Percentiles rank a stretch among this genome's conserved stretches.
Evolutionary conservation across 2,113 vertebrate species (phyloP).

Genomic region (Egretta garzetta): DNA sequence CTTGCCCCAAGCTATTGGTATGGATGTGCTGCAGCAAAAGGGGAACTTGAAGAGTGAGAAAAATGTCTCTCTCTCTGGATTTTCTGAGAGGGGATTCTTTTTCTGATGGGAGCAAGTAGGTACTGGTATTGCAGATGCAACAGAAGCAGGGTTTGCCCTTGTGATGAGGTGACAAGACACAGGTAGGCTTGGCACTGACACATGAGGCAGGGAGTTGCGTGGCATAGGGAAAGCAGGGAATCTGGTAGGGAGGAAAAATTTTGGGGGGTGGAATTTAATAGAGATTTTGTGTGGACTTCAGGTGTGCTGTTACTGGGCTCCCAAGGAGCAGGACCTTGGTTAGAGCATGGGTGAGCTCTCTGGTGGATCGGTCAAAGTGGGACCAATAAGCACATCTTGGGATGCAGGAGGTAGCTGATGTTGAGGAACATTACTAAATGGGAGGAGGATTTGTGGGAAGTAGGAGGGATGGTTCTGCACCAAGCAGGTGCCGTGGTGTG

Average conservation of each 20-base stretch:
- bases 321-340: background rate
- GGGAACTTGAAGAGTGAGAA: background rate
- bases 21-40: background rate
- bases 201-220: background rate
- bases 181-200: background rate
- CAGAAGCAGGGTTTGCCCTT: background rate
- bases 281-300: background rate
- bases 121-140: background rate
- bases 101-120: background rate
- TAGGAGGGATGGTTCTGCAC: background rate
- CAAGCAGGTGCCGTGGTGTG: background rate
- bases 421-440: background rate
- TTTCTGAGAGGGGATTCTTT: background rate
- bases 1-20: background rate
- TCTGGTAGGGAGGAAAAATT: background rate
- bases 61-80: background rate
- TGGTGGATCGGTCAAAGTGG: accelerated
- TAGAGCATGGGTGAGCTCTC: background rate
- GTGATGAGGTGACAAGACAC: background rate
- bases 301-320: background rate
- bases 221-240: background rate
- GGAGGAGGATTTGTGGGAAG: background rate
- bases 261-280: background rate
- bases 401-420: background rate
- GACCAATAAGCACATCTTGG: background rate